These are phyloP conservation scores for Sula dactylatra DNA, from an alignment of 2,113 vertebrate genomes.

Conservation along the genomic window DNA sequence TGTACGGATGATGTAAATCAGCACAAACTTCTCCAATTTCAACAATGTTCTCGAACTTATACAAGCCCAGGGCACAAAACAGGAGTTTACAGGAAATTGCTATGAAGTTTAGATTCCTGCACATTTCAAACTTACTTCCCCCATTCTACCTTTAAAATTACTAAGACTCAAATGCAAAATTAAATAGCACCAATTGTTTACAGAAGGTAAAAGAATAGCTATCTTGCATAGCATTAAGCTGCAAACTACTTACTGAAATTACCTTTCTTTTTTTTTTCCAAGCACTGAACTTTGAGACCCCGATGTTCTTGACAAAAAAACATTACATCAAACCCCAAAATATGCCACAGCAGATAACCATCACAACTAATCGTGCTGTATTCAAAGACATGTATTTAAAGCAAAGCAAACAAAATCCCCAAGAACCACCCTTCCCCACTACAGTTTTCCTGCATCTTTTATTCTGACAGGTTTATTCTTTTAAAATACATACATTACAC, in stretches of 20 bases:
- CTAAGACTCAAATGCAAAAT: not conserved
- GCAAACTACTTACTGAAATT: not conserved
- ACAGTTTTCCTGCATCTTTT: not conserved
- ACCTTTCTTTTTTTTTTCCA: not conserved
- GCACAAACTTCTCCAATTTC: constrained; percentile 10
- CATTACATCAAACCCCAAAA: not conserved
- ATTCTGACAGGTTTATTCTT: not conserved
- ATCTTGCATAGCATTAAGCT: not conserved
- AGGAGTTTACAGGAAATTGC: constrained; percentile 31
- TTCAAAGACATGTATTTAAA: not conserved
- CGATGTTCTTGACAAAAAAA: not conserved
- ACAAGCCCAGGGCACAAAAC: constrained; percentile 11
- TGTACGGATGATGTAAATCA: constrained; percentile 22
- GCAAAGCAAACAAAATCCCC: not conserved
- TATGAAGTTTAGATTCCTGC: not conserved
- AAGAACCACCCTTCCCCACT: not conserved
- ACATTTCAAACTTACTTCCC: not conserved
- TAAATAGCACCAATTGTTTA: not conserved
- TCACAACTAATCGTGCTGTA: not conserved
- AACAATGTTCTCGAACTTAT: not conserved
- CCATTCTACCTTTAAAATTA: not conserved
- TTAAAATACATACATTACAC: not conserved
- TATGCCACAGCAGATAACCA: not conserved
- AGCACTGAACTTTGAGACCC: not conserved
- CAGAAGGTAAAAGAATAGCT: not conserved